phyloP scores from a whole-genome alignment of 2,113 vertebrate genomes.

The Xiphias gladius region DNA sequence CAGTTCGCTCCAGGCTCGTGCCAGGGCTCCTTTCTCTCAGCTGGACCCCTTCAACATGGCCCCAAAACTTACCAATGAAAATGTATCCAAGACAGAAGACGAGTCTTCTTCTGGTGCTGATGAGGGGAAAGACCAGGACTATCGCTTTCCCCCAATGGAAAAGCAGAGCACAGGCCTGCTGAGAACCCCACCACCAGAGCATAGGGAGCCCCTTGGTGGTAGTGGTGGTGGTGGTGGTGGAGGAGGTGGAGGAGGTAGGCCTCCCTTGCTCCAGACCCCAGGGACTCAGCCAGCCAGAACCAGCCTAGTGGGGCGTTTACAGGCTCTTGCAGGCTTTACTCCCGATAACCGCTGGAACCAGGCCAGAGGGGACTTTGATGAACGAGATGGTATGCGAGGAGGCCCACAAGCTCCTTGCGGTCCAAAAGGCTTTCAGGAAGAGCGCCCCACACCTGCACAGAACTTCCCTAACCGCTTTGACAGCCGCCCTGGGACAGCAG shows the following conservation, averaged over 20 bases:
- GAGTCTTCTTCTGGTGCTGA: conserved; percentile 88
- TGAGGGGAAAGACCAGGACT: conserved; percentile 96
- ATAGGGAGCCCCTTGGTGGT: conserved; percentile 89
- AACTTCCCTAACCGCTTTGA: conserved; percentile 92
- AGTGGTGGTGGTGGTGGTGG: conserved; percentile 43
- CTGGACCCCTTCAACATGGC: conserved; percentile 90
- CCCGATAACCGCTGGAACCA: conserved; percentile 95
- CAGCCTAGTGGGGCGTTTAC: conserved; percentile 79
- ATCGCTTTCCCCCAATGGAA: conserved; percentile 92
- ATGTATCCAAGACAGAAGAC: conserved; percentile 87
- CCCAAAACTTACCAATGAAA: conserved; percentile 86
- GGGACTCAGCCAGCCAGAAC: conserved; percentile 68
- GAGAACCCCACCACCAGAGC: conserved; percentile 88
- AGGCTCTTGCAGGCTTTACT: conserved; percentile 91
- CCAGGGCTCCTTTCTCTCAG: conserved; percentile 91
- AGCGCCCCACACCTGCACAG: conserved; percentile 86
- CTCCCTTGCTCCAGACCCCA: conserved; percentile 81
- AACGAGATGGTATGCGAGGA: conserved; percentile 88
- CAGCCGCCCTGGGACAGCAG: conserved; percentile 83
- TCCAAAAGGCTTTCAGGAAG: conserved; percentile 93
- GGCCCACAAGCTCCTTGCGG: conserved; percentile 83
- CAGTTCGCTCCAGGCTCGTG: conserved; percentile 86
- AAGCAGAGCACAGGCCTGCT: conserved; percentile 84
- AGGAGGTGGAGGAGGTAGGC: conserved; percentile 58
- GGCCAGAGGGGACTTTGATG: conserved; percentile 94